Base-by-base conservation (phyloP, 2,113 vertebrate species). In the Ornithorhynchus anatinus region DNA sequence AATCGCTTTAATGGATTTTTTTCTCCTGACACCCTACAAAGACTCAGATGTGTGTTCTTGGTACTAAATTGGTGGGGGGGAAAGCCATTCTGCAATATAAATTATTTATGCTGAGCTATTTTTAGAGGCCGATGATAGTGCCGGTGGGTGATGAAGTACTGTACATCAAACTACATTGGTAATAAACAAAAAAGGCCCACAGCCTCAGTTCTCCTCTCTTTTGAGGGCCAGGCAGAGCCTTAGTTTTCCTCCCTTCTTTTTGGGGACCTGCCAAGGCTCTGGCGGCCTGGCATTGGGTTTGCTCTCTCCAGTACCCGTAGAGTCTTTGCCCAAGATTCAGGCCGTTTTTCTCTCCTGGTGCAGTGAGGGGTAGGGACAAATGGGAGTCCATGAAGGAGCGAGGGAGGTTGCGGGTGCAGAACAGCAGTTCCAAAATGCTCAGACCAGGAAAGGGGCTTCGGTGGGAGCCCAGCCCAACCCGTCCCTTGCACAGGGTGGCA, bases 61-160 rank as follows among this genome's bases (percentile, higher is more conserved):
- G 80, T 84, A 79, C 74, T 84, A 75, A 86, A 82, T 73, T 78
- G 67, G 52, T 44, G 31, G 40, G 43, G 76, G 77, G 69, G 69
- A 57, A 77, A 72, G 60, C 54, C 68, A 59, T 36, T 50, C 27
- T 75, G 51, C 64, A 75, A 72, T 79, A 72, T 66, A 81, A 79
- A 59, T 1, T 43, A 31, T 81, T 9, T 31, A 20, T 59, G 47
- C 25, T 48, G 69, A n/a, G 72, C 83, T 65, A 65, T 67, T 85
- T 80, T 73, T 48, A 80, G 66, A 60, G 62, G 56, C 62, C 67
- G 56, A 11, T 72, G 47, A 73, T 50, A 48, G 19, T 64, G 11
- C 17, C 67, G 47, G 71, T 17, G 66, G 13, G n/a, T 56, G 59
- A 43, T 16, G 62, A 23, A 58, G n/a, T 69, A 50, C 56, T 52